These are phyloP conservation scores for Drosophila sulfurigaster DNA, from an alignment of 1,140 invertebrate species.

Conservation along the genomic window DNA sequence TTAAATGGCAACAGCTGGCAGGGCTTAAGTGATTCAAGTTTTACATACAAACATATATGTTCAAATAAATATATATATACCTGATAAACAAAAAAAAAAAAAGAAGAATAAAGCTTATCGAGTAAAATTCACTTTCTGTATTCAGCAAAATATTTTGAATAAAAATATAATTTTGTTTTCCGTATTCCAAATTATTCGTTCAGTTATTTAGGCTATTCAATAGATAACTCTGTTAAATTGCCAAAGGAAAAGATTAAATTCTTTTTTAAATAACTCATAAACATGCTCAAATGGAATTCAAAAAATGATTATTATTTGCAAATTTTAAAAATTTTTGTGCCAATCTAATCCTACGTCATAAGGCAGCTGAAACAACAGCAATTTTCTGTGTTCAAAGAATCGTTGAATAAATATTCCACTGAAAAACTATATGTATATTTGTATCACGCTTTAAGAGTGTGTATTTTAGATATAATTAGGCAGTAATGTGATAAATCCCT, in stretches of 20 bases:
- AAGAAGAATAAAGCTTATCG: not conserved
- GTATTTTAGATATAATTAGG: not conserved
- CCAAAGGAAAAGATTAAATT: not conserved
- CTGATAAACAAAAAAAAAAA: conserved; percentile 22
- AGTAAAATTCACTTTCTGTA: not conserved
- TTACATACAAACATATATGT: not conserved
- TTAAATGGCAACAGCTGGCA: conserved; percentile 37
- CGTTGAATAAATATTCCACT: not conserved
- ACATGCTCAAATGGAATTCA: not conserved
- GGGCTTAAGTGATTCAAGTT: conserved; percentile 30
- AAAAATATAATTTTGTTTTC: not conserved
- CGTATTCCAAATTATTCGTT: no score
- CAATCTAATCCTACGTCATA: not conserved
- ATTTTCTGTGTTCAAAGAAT: not conserved
- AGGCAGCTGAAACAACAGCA: not conserved
- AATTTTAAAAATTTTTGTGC: conserved; percentile 3
- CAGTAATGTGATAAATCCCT: not conserved
- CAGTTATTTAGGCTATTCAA: no score
- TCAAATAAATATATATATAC: not conserved
- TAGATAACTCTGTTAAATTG: no score
- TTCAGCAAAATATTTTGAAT: not conserved
- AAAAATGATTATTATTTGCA: conserved; percentile 1
- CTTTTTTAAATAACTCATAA: conserved; percentile 9
- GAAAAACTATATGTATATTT: conserved; percentile 5
- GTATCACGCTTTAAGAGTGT: not conserved